Evolutionary conservation across 2,797 vertebrate species (phyloP), one percentile per base, ranked within the genome.

Genomic region (Borostomias antarcticus): DNA sequence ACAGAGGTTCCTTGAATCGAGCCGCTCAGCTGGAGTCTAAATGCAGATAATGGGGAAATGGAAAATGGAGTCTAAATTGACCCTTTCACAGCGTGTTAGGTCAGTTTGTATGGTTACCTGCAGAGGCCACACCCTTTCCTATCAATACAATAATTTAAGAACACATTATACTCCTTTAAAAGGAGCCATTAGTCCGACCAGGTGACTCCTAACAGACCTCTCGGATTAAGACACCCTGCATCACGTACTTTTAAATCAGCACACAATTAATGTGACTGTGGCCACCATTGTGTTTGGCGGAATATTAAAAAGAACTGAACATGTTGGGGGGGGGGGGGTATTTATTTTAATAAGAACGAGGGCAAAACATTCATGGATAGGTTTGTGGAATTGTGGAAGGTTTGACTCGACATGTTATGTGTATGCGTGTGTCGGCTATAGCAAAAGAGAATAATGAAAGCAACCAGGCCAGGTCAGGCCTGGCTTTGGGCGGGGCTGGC

Each of bases 1-100:
- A 89, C 90, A 91, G 85, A 84, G 90, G 94, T 91, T 88, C 94
- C 91, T 92, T 93, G 92, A 84, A 90, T 89, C 82, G 93, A 94
- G 92, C 79, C 62, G 71, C 95, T 86, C 94, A 90, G 93, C 92
- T 69, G 89, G 95, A 89, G 68, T 90, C 79, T 91, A 93, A 94
- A 95, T 92, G 90, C 92, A 84, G 91, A 93, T 95, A 94, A 94
- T 90, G 87, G 86, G 95, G 94, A 94, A 94, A 95, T 95, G 93
- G 95, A 94, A 97, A 96, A 96, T 95, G 95, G 94, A 92, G 95
- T 90, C 95, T 95, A 96, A 97, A 98, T 97, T 95, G 96, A 96
- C 94, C 94, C 95, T 96, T 95, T 95, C 96, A 94, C 96, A 94
- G 96, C 93, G 75, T 95, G 96, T 89, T 92, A 77, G 75, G 86